A percentile compares a stretch with the other conserved stretches of the same genome.
phyloP scores from a whole-genome alignment of 2,888 invertebrate species.

The Tetrapedia diversipes region DNA sequence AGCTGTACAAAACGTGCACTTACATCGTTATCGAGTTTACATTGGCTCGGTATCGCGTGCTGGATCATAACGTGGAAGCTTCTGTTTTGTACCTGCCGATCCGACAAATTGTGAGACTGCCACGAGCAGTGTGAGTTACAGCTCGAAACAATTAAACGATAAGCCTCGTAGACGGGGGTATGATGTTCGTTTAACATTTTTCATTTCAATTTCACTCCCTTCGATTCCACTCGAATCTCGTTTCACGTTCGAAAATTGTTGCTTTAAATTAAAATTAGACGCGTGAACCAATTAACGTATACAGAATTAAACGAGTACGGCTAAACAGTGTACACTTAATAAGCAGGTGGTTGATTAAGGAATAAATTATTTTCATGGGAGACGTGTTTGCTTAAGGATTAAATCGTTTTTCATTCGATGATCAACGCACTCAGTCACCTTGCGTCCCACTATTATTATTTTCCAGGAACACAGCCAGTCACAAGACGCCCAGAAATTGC shows the following conservation, averaged over 20 bases:
- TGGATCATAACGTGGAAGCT: constrained; percentile 31
- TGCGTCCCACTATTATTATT: constrained; percentile 26
- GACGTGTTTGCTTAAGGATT: neutral
- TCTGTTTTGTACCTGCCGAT: constrained; percentile 1
- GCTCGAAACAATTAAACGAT: neutral
- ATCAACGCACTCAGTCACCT: neutral
- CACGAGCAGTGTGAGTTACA: neutral
- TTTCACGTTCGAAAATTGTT: too few species aligned
- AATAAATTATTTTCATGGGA: too few species aligned
- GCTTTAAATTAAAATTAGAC: too few species aligned
- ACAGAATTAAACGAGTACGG: too few species aligned
- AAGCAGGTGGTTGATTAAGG: too few species aligned
- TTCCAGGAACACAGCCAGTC: constrained; percentile 31
- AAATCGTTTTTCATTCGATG: neutral
- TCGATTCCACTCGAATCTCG: too few species aligned
- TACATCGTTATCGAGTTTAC: constrained; percentile 64
- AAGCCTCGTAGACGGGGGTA: neutral
- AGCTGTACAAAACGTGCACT: constrained; percentile 51
- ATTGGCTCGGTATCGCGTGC: constrained; percentile 55
- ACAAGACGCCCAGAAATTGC: constrained; percentile 24
- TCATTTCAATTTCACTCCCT: too few species aligned
- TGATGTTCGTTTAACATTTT: neutral
- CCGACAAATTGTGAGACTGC: constrained; percentile 10
- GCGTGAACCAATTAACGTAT: too few species aligned
- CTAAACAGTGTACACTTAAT: too few species aligned